Evolutionary conservation across 2,888 invertebrate species (phyloP).

Genomic region (Archips crataeganus): DNA sequence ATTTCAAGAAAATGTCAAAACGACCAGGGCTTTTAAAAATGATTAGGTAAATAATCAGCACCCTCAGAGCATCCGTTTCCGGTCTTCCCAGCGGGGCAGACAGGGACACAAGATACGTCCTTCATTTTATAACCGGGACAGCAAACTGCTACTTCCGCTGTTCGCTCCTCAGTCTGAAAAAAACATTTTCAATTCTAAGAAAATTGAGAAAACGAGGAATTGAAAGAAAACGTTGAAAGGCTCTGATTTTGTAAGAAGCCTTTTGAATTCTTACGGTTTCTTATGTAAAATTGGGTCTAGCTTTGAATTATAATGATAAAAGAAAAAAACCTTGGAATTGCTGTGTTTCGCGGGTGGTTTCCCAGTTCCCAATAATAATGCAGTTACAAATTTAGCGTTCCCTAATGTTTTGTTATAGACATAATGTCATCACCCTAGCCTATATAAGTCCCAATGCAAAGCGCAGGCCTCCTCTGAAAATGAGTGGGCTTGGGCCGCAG

Average conservation of each 20-base stretch:
- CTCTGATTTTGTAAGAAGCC: constrained; percentile 1
- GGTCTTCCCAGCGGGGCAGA: constrained; percentile 88
- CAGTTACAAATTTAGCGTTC: too few relatives aligned
- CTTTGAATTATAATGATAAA: not conserved
- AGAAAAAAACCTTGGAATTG: not conserved
- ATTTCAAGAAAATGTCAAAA: not conserved
- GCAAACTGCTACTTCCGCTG: constrained; percentile 89
- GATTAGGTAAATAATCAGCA: constrained; percentile 52
- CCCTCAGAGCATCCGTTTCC: constrained; percentile 87
- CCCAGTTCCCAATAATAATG: too few relatives aligned
- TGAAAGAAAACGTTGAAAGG: not conserved
- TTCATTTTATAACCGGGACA: constrained; percentile 90
- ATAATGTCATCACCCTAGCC: too few relatives aligned
- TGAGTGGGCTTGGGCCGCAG: too few relatives aligned
- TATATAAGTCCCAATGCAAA: too few relatives aligned
- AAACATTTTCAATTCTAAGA: constrained; percentile 18
- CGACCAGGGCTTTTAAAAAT: not conserved
- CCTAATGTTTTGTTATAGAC: too few relatives aligned
- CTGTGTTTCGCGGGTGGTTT: too few relatives aligned
- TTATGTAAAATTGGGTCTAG: not conserved
- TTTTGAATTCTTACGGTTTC: not conserved
- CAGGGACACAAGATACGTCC: constrained; percentile 87
- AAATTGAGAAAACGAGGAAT: not conserved
- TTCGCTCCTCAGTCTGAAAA: constrained; percentile 89
- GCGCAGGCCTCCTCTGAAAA: too few relatives aligned